A percentile compares a stretch with the other conserved stretches of the same genome.
Evolutionary conservation across 2,113 vertebrate species (phyloP).

Genomic region (Hassar affinis): DNA sequence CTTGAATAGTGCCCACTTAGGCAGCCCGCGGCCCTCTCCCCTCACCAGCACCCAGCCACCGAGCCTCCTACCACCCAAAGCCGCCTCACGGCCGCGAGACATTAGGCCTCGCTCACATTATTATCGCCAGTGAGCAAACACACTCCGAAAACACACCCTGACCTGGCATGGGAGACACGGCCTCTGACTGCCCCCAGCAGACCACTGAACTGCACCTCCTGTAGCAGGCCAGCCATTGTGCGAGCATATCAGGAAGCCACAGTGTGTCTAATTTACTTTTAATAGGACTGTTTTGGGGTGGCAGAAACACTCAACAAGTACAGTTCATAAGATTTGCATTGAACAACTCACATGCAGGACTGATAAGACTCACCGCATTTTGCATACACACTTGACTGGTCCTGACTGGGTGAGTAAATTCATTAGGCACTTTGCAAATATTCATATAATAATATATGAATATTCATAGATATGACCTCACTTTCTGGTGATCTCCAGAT

Average conservation of each 20-base stretch:
- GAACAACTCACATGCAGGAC: not conserved
- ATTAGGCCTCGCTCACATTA: slow-evolving; percentile 50
- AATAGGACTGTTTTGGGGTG: not conserved
- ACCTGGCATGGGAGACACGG: slow-evolving; percentile 32
- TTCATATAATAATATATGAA: not conserved
- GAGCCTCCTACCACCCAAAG: slow-evolving; percentile 46
- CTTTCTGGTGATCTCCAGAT: not conserved
- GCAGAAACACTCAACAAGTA: not conserved
- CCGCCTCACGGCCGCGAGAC: slow-evolving; percentile 39
- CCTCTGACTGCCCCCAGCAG: slow-evolving; percentile 16
- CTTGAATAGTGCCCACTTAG: slow-evolving; percentile 84
- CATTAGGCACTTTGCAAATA: not conserved
- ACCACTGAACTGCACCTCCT: not conserved
- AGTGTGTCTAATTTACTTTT: not conserved
- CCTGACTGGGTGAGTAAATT: not conserved
- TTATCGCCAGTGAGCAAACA: slow-evolving; percentile 56
- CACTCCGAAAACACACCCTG: slow-evolving; percentile 34
- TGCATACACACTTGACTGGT: not conserved
- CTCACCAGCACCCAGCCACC: slow-evolving; percentile 64
- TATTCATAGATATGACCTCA: not conserved
- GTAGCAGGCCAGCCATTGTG: slow-evolving; percentile 3
- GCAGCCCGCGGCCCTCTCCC: slow-evolving; percentile 69
- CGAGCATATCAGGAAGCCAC: not conserved
- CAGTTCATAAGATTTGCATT: not conserved
- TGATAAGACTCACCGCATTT: not conserved